Conservation (phyloP, 1,140 invertebrate species). For the Popillia japonica region DNA sequence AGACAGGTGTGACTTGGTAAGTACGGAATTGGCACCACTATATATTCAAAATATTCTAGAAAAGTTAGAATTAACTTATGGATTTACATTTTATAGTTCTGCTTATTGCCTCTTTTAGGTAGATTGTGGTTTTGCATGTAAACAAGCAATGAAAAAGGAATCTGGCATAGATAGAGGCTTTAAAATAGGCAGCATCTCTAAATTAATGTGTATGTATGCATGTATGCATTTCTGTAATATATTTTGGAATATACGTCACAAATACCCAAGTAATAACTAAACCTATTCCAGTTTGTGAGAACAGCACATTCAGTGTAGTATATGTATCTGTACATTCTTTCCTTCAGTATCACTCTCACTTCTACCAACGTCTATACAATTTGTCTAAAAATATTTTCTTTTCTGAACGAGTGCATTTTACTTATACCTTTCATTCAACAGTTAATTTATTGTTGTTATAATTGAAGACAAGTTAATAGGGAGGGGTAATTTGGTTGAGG, state of each 20-base stretch:
- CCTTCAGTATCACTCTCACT: no score
- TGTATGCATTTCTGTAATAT: not conserved
- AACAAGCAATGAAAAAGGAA: conserved; percentile 36
- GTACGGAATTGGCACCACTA: not conserved
- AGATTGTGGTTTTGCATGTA: conserved; percentile 18
- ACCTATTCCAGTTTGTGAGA: no score
- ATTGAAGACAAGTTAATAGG: no score
- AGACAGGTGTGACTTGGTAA: conserved; percentile 42
- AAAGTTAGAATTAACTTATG: not conserved
- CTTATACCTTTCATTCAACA: no score
- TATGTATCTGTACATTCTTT: no score
- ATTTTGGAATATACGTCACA: not conserved
- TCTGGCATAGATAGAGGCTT: conserved; percentile 38
- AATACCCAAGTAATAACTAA: no score
- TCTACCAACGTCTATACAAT: no score
- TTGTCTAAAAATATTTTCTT: no score
- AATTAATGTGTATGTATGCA: conserved; percentile 42
- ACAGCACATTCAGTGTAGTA: no score
- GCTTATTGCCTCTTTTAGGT: conserved; percentile 5
- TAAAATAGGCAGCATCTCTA: conserved; percentile 39
- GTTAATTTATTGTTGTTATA: no score
- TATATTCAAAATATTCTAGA: not conserved
- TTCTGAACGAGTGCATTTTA: no score
- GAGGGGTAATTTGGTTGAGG: no score
- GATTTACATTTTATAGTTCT: not conserved